Percentiles rank a stretch among this genome's conserved stretches.
Evolutionary conservation across 2,797 vertebrate genomes (phyloP).

Genomic region (Cheirogaleus major): DNA sequence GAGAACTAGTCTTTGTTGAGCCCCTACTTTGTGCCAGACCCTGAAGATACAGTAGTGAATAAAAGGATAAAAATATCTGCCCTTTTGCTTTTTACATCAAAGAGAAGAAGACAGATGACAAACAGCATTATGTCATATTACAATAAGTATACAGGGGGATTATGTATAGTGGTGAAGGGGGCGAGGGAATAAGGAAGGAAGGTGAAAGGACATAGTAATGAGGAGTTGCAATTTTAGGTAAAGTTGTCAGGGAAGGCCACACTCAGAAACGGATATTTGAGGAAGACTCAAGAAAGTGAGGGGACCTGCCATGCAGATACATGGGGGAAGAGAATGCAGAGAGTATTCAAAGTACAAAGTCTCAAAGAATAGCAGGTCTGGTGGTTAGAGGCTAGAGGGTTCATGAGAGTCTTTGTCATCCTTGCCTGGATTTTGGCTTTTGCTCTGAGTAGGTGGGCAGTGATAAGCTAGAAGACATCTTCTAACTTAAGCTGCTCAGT

Average conservation of each 20-base stretch:
- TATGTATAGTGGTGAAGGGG: background rate
- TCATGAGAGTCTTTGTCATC: background rate
- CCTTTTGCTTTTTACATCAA: background rate
- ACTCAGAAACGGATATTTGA: background rate
- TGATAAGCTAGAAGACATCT: background rate
- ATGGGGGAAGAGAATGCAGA: background rate
- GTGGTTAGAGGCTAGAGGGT: background rate
- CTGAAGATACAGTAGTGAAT: background rate
- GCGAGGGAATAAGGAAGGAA: background rate
- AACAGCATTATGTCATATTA: background rate
- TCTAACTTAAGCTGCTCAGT: background rate
- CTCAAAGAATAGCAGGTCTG: background rate
- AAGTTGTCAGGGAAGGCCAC: background rate
- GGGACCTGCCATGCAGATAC: background rate
- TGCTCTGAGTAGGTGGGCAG: background rate
- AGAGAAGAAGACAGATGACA: background rate
- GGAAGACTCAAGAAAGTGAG: background rate
- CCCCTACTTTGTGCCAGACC: background rate
- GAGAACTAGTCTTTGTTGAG: conserved; percentile 10
- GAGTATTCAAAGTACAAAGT: background rate
- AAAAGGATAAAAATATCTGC: background rate
- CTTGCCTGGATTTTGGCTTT: background rate
- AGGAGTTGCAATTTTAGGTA: background rate
- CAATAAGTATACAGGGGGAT: background rate
- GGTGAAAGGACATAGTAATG: background rate